Percentiles rank a stretch among this genome's conserved stretches.
Evolutionary conservation across 2,113 vertebrate species (phyloP).

Genomic region (Microtus oregoni): DNA sequence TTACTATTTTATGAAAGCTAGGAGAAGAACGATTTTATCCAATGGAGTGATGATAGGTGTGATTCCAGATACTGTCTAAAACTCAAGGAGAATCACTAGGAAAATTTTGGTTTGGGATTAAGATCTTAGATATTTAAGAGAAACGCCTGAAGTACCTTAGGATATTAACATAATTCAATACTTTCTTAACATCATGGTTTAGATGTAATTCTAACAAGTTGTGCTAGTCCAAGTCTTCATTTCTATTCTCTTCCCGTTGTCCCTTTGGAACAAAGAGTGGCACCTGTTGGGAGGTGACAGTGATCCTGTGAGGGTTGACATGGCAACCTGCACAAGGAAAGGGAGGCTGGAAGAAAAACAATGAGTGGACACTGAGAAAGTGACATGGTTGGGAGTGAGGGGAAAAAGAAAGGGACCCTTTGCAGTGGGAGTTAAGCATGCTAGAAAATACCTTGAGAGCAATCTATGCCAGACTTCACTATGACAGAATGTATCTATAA

Average conservation of each 20-base stretch:
- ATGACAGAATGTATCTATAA: not conserved
- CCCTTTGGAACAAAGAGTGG: too few species aligned
- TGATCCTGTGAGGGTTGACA: not conserved
- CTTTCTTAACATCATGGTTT: not conserved
- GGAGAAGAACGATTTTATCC: not conserved
- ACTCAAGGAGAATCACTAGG: not conserved
- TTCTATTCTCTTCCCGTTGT: not conserved
- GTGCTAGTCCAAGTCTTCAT: not conserved
- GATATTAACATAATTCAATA: not conserved
- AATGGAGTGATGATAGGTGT: not conserved
- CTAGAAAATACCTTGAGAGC: not conserved
- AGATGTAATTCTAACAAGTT: not conserved
- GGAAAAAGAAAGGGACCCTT: not conserved
- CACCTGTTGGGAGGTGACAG: not conserved
- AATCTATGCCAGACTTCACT: not conserved
- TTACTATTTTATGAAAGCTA: not conserved
- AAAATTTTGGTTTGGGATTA: not conserved
- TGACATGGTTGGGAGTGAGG: not conserved
- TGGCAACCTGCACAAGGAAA: not conserved
- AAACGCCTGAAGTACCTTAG: not conserved
- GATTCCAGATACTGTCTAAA: not conserved
- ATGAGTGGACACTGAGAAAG: not conserved
- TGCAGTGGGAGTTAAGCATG: not conserved
- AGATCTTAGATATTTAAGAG: not conserved
- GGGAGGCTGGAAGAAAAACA: not conserved